Conservation (phyloP, 2,797 vertebrate species). For the Neostethus bicornis region DNA sequence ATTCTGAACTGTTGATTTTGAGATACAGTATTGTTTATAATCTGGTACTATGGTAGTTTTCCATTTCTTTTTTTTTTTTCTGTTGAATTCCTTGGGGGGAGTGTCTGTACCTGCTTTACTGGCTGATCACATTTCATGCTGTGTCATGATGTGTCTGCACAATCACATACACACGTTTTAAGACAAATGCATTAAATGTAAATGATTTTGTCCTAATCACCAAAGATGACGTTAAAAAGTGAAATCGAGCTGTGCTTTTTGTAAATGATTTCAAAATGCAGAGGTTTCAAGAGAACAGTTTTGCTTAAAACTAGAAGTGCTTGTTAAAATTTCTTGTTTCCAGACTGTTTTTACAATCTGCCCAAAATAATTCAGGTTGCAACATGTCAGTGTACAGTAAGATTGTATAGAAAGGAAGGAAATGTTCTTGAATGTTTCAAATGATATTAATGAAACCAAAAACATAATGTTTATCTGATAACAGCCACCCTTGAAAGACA, state of each 20-base stretch:
- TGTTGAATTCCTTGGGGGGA: too few species aligned
- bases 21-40: too few species aligned
- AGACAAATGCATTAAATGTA: constrained; percentile 14
- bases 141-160: constrained; percentile 16
- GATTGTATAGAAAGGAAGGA: constrained; percentile 1
- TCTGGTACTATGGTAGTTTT: too few species aligned
- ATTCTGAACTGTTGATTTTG: too few species aligned
- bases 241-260: not conserved
- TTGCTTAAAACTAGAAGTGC: not conserved
- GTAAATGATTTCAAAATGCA: not conserved
- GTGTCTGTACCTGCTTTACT: constrained; percentile 10
- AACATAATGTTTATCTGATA: constrained; percentile 5
- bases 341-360: not conserved
- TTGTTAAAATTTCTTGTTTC: not conserved
- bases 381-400: not conserved
- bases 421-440: not conserved
- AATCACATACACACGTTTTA: constrained; percentile 64
- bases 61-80: not conserved
- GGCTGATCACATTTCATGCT: constrained; percentile 52
- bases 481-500: not conserved
- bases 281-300: not conserved
- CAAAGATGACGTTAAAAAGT: constrained; percentile 20
- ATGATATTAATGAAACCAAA: constrained; percentile 9
- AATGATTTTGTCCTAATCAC: constrained; percentile 50
- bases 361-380: not conserved